Percentiles rank a stretch among this genome's conserved stretches.
phyloP scores from a whole-genome alignment of 2,888 invertebrate species.

The Ligdia adustata region DNA sequence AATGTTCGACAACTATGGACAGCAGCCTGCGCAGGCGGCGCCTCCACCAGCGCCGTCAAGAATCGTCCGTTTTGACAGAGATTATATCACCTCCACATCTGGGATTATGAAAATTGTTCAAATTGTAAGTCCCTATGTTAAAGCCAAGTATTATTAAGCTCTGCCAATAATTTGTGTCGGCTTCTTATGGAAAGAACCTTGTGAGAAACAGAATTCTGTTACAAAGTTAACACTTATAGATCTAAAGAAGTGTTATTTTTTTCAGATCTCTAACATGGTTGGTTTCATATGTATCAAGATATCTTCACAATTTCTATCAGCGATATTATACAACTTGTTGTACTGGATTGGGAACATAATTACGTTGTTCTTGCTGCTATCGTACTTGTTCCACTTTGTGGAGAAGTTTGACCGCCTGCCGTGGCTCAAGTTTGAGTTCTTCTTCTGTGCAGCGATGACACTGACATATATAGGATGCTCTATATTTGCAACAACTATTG shows the following conservation, averaged over 20 bases:
- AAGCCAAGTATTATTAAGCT: too few relatives aligned
- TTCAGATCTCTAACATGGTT: slow-evolving; percentile 86
- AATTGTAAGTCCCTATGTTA: slow-evolving; percentile 84
- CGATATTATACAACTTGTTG: slow-evolving; percentile 90
- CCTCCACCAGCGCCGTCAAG: slow-evolving; percentile 83
- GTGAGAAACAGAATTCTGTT: too few relatives aligned
- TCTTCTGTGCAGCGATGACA: slow-evolving; percentile 88
- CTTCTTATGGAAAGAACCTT: neutral
- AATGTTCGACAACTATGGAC: slow-evolving; percentile 65
- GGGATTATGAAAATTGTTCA: slow-evolving; percentile 90
- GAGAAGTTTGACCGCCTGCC: slow-evolving; percentile 92
- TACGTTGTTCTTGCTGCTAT: slow-evolving; percentile 87
- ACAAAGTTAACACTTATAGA: too few relatives aligned
- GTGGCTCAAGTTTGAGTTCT: slow-evolving; percentile 92
- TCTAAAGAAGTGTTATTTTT: slow-evolving; percentile 21
- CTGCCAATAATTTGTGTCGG: neutral
- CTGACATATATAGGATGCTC: slow-evolving; percentile 90
- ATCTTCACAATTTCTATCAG: slow-evolving; percentile 84
- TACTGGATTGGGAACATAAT: slow-evolving; percentile 92
- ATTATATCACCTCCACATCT: slow-evolving; percentile 87
- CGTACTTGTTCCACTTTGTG: slow-evolving; percentile 92
- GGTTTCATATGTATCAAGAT: slow-evolving; percentile 93
- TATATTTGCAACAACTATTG: slow-evolving; percentile 86
- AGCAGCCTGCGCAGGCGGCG: slow-evolving; percentile 41
- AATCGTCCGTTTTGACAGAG: slow-evolving; percentile 88